Base-by-base conservation (phyloP, 2,888 invertebrate genomes). In the Biston betularia region DNA sequence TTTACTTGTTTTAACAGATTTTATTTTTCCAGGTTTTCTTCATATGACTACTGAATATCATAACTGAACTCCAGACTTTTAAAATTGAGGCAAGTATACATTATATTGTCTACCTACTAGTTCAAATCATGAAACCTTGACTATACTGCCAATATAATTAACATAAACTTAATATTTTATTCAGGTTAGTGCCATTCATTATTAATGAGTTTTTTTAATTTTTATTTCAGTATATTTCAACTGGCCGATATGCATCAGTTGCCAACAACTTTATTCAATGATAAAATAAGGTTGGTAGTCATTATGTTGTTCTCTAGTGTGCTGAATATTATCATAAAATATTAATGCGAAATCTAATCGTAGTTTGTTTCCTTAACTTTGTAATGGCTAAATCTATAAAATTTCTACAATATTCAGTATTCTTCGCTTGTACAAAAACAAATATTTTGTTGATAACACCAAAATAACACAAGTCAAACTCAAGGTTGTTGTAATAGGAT, bases 221-320 rank as follows among this genome's bases (percentile, higher is more conserved):
- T 52, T 50, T n/a, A 35, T 52, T 52, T 35, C 52, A 52, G 35
- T 52, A 35, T 52, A 8, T 52, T 35, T 35, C 34, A 35, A 35
- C 52, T 35, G n/a, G 52, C 11, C 2, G 52, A 52, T 35, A 50
- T 12, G 35, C n/a, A 52, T 52, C 35, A 52, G 34, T n/a, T 6
- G 8, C 34, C 12, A 6, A 15, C 7, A 48, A 9, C 3, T 10
- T 10, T 24, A 24, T 12, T 12, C n/a, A 12, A 33, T n/a, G n/a
- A n/a, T n/a, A n/a, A n/a, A n/a, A n/a, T n/a, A n/a, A n/a, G n/a
- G n/a, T n/a, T n/a, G n/a, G n/a, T n/a, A n/a, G n/a, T n/a, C n/a
- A n/a, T n/a, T n/a, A n/a, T n/a, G n/a, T n/a, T n/a, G n/a, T n/a
- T 14, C 14, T 45, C 7, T 14, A 4, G 45, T 14, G 45, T 14